phyloP scores from a whole-genome alignment of 2,888 invertebrate species.

The Macrophya annulata region DNA sequence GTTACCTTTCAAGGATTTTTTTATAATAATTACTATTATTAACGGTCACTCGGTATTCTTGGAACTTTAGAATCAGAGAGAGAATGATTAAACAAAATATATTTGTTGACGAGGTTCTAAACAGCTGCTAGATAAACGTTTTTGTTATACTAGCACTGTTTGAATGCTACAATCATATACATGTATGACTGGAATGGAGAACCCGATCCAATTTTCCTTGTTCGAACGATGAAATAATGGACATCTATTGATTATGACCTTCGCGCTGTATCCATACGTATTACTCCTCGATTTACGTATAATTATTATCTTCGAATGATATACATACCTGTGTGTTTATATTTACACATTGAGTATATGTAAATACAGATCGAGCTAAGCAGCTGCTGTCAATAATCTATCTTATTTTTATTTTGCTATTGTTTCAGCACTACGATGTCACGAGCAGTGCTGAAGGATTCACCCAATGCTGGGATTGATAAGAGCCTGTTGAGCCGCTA shows the following conservation, averaged over 20 bases:
- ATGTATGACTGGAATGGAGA: neutral
- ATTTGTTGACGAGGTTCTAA: neutral
- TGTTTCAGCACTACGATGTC: constrained; percentile 74
- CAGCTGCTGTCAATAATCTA: constrained; percentile 12
- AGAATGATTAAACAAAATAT: constrained; percentile 25
- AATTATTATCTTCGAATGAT: neutral
- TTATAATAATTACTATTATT: neutral
- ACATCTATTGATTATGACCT: neutral
- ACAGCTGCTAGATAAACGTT: constrained; percentile 26
- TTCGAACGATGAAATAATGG: neutral
- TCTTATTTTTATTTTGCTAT: neutral
- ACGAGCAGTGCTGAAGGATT: constrained; percentile 83
- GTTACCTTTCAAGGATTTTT: neutral
- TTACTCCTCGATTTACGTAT: neutral
- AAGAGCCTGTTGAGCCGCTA: constrained; percentile 89
- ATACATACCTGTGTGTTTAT: no score
- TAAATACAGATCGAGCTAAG: neutral
- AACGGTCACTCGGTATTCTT: neutral
- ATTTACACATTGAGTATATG: neutral
- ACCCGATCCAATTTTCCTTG: neutral
- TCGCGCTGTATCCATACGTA: neutral
- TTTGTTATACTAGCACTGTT: neutral
- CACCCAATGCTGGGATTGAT: constrained; percentile 91
- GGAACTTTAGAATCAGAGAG: neutral
- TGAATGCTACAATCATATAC: neutral